These are phyloP conservation scores for Podocnemis expansa DNA, from an alignment of 2,113 vertebrate species.

Conservation along the genomic window DNA sequence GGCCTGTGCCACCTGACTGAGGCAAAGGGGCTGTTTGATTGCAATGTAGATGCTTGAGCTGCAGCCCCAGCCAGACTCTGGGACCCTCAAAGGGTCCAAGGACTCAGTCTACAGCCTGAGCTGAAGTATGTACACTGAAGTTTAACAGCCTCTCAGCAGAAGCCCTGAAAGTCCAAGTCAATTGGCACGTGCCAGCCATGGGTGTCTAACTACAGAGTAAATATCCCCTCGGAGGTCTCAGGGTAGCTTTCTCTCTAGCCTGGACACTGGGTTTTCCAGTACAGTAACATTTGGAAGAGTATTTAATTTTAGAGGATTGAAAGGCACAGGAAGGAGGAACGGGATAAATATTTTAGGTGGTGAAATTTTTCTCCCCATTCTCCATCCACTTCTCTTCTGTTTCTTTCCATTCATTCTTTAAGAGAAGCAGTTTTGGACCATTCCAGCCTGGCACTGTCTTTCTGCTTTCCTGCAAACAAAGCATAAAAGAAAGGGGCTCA, in stretches of 20 bases:
- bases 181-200: too few relatives aligned
- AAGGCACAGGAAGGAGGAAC: not conserved
- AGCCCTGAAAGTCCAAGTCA: too few relatives aligned
- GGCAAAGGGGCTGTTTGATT: too few relatives aligned
- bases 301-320: not conserved
- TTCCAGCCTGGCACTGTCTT: not conserved
- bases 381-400: not conserved
- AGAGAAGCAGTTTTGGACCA: not conserved
- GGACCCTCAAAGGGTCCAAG: too few relatives aligned
- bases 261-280: not conserved
- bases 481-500: not conserved
- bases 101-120: too few relatives aligned
- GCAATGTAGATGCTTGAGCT: too few relatives aligned
- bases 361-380: not conserved
- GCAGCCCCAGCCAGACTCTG: too few relatives aligned
- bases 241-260: not conserved
- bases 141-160: too few relatives aligned
- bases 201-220: too few relatives aligned
- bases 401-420: not conserved
- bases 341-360: not conserved
- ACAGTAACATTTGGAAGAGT: not conserved
- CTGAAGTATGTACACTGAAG: too few relatives aligned
- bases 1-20: too few relatives aligned
- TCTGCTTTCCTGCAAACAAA: not conserved
- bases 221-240: not conserved